These are phyloP conservation scores for Dipodomys stephensi DNA, from an alignment of 2,113 vertebrate species.

Conservation along the genomic window DNA sequence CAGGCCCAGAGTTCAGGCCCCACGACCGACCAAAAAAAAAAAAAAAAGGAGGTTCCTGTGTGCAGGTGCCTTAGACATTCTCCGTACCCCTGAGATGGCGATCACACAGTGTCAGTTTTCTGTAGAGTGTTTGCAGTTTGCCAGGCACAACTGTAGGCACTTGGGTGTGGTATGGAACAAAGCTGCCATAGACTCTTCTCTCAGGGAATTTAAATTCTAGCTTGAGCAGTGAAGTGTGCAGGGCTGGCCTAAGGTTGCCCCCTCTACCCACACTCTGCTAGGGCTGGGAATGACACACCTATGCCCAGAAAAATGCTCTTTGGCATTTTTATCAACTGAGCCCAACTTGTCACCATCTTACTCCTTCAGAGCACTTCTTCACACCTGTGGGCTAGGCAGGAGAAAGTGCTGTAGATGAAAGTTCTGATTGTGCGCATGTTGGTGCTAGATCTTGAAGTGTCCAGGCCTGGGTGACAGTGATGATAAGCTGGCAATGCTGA, in stretches of 20 bases:
- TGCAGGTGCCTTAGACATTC: neutral
- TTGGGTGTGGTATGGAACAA: neutral
- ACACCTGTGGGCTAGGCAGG: neutral
- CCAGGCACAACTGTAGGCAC: neutral
- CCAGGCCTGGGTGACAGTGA: neutral
- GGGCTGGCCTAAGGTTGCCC: neutral
- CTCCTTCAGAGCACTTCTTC: neutral
- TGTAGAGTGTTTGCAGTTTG: neutral
- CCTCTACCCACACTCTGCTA: neutral
- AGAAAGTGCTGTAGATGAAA: neutral
- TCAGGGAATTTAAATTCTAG: neutral
- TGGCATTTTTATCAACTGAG: neutral
- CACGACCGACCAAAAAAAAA: no score
- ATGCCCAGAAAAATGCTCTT: neutral
- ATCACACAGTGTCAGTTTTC: accelerated
- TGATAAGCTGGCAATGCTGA: neutral
- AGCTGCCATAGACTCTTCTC: neutral
- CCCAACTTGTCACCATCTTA: neutral
- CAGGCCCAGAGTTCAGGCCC: no score
- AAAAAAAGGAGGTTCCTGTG: no score
- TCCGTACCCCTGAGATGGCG: neutral
- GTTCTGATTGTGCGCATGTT: neutral
- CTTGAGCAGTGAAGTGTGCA: neutral
- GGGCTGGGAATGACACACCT: neutral
- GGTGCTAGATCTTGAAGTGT: neutral